A percentile compares a stretch with the other conserved stretches of the same genome.
Evolutionary conservation across 2,888 invertebrate species (phyloP).

Genomic region (Drosophila mercatorum): DNA sequence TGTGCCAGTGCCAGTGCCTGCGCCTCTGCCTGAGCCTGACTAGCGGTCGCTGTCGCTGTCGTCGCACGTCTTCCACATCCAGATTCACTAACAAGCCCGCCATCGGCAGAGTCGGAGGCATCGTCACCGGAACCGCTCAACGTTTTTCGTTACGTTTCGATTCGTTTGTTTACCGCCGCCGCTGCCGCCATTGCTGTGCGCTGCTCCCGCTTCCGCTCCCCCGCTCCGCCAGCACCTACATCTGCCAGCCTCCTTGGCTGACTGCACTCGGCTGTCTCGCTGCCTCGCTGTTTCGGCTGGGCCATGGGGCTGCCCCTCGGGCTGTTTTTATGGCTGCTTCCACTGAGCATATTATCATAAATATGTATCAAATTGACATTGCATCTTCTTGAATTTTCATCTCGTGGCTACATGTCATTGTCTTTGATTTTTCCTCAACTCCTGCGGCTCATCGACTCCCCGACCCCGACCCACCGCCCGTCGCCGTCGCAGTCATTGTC

Average conservation of each 20-base stretch:
- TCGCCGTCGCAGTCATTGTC: slow-evolving; percentile 48
- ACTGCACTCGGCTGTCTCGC: slow-evolving; percentile 19
- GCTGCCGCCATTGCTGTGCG: slow-evolving; percentile 32
- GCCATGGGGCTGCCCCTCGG: slow-evolving; percentile 43
- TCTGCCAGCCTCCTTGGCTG: slow-evolving; percentile 10
- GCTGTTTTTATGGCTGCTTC: slow-evolving; percentile 54
- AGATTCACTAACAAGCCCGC: slow-evolving; percentile 61
- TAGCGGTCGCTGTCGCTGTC: slow-evolving; percentile 68
- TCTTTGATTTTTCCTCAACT: slow-evolving; percentile 77
- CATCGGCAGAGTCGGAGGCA: slow-evolving; percentile 13
- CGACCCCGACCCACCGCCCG: background rate
- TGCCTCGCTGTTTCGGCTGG: slow-evolving; percentile 2
- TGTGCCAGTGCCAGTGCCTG: slow-evolving; percentile 11
- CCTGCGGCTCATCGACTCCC: slow-evolving; percentile 20
- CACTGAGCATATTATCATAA: slow-evolving; percentile 74
- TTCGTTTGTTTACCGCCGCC: slow-evolving; percentile 68
- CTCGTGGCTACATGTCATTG: slow-evolving; percentile 79
- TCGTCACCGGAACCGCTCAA: slow-evolving; percentile 67
- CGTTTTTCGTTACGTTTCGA: slow-evolving; percentile 45
- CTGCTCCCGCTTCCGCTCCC: slow-evolving; percentile 14
- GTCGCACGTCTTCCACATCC: slow-evolving; percentile 51
- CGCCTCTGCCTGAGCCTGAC: slow-evolving; percentile 4
- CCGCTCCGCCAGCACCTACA: background rate
- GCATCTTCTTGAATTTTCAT: slow-evolving; percentile 79
- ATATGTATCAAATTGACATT: slow-evolving; percentile 79